Conservation (phyloP, 2,113 vertebrate genomes). For the Passer domesticus region DNA sequence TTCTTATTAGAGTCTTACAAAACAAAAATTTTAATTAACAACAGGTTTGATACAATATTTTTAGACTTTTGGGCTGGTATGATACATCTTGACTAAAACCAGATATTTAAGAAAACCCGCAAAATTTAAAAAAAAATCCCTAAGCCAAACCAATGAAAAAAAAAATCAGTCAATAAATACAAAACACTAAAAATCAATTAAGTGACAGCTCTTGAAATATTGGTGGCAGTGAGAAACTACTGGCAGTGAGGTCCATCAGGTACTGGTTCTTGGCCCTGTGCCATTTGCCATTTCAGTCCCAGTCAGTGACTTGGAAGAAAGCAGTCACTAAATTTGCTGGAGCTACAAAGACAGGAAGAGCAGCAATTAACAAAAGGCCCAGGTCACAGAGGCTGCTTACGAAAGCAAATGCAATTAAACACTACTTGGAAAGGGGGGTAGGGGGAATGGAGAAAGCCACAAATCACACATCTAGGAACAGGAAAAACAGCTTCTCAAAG, state of each 20-base stretch:
- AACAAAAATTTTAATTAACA: not conserved
- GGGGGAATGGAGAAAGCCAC: not conserved
- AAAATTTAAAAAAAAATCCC: not conserved
- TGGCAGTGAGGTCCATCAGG: not conserved
- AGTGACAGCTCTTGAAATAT: not conserved
- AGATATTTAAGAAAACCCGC: not conserved
- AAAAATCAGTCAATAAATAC: not conserved
- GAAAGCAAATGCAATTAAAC: conserved; percentile 17
- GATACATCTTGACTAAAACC: not conserved
- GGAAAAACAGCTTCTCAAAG: conserved; percentile 24
- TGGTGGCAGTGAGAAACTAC: not conserved
- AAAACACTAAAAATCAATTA: not conserved
- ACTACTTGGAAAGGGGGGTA: not conserved
- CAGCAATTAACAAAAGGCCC: conserved; percentile 1
- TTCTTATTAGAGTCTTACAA: not conserved
- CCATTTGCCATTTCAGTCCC: not conserved
- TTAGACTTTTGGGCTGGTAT: not conserved
- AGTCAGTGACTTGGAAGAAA: not conserved
- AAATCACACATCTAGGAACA: not conserved
- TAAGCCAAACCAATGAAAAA: not conserved
- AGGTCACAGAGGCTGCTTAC: conserved; percentile 11
- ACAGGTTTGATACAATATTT: not conserved
- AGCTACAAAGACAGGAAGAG: not conserved
- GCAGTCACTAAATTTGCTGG: not conserved
- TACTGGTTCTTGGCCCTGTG: not conserved